Evolutionary conservation across 1,140 invertebrate species (phyloP).

Genomic region (Leucophenga varia): DNA sequence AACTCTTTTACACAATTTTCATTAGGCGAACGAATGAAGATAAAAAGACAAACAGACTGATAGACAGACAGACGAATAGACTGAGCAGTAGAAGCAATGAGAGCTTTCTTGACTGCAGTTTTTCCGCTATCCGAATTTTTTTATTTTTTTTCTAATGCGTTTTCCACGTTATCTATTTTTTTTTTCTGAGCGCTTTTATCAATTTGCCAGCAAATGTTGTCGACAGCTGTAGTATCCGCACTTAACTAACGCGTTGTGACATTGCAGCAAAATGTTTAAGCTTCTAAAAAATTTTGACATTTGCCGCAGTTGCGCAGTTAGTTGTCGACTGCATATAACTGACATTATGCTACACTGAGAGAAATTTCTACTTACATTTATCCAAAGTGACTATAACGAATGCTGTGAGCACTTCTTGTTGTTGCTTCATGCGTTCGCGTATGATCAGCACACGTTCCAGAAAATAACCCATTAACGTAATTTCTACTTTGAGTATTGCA

Average conservation of each 20-base stretch:
- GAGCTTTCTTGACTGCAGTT: too few species aligned
- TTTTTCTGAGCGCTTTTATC: too few species aligned
- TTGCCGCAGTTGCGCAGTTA: slow-evolving; percentile 27
- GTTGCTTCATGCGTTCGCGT: slow-evolving; percentile 27
- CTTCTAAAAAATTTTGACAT: not conserved
- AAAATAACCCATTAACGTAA: slow-evolving; percentile 36
- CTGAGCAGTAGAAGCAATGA: too few species aligned
- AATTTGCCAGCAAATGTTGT: slow-evolving; percentile 41
- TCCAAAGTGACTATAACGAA: slow-evolving; percentile 35
- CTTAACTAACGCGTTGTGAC: slow-evolving; percentile 32
- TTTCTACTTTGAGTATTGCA: slow-evolving; percentile 41
- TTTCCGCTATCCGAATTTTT: too few species aligned
- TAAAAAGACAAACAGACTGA: too few species aligned
- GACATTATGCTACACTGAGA: slow-evolving; percentile 22
- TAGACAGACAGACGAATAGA: too few species aligned
- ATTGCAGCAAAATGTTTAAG: slow-evolving; percentile 8
- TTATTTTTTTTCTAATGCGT: slow-evolving; percentile 26
- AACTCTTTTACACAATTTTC: too few species aligned
- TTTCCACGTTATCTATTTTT: too few species aligned
- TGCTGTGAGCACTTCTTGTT: slow-evolving; percentile 38
- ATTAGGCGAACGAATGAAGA: too few species aligned
- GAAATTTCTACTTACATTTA: slow-evolving; percentile 23
- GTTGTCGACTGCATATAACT: not conserved
- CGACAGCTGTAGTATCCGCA: slow-evolving; percentile 51
- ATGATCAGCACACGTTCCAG: slow-evolving; percentile 30